Evolutionary conservation across 2,888 invertebrate species (phyloP).

Genomic region (Nomada lathburiana): DNA sequence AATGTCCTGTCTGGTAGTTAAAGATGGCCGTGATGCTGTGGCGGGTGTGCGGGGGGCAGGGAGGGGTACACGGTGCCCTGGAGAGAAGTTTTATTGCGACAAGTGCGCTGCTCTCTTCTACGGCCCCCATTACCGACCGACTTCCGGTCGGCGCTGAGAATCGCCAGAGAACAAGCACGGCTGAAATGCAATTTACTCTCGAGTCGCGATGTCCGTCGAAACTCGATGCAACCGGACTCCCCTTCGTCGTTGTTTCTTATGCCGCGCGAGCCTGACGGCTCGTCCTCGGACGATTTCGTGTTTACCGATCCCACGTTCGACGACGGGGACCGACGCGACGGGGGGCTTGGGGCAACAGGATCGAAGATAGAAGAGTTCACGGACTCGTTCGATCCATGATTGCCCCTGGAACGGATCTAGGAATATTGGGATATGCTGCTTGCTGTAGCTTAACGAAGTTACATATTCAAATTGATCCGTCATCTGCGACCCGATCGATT

Average conservation of each 20-base stretch:
- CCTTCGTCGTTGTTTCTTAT: constrained; percentile 3
- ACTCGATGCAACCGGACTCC: constrained; percentile 43
- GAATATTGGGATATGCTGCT: too few species aligned
- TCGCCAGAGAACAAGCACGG: constrained; percentile 70
- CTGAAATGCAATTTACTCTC: constrained; percentile 72
- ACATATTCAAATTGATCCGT: too few species aligned
- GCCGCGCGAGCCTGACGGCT: neutral
- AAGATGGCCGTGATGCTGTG: constrained; percentile 58
- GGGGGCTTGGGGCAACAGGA: neutral
- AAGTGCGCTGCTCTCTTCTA: constrained; percentile 82
- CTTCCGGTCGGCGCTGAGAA: constrained; percentile 78
- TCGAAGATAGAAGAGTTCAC: neutral
- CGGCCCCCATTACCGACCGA: constrained; percentile 75
- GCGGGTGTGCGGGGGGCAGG: constrained; percentile 35
- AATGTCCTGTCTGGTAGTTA: constrained; percentile 75
- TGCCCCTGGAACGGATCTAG: too few species aligned
- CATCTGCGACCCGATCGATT: too few species aligned
- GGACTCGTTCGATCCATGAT: neutral
- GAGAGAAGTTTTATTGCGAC: constrained; percentile 80
- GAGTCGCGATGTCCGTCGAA: constrained; percentile 59
- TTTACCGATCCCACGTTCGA: constrained; percentile 43
- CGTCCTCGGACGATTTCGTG: constrained; percentile 34
- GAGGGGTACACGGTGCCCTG: constrained; percentile 59
- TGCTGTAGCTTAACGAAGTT: too few species aligned
- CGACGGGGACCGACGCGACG: neutral